phyloP scores from a whole-genome alignment of 2,888 invertebrate genomes.

The Hipparchia semele region DNA sequence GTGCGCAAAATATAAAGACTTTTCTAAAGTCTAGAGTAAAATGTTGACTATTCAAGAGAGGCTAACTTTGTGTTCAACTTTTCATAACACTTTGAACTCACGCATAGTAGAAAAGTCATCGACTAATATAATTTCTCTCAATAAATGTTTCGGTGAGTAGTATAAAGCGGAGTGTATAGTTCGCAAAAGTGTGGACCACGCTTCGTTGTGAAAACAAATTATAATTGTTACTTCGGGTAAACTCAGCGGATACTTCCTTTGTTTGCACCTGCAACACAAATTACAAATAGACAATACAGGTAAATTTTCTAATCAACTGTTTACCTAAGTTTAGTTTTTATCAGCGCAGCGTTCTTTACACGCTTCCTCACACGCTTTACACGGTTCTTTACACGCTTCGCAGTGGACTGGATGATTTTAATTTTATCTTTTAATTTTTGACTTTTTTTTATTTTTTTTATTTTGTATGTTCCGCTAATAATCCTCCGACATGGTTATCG shows the following conservation, averaged over 20 bases:
- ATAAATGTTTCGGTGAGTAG: conserved; percentile 91
- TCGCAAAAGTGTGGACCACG: conserved; percentile 96
- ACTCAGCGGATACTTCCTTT: conserved; percentile 76
- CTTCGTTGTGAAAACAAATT: conserved; percentile 98
- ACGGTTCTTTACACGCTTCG: too few species aligned
- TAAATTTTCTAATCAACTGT: too few species aligned
- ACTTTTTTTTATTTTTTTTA: too few species aligned
- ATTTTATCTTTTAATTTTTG: too few species aligned
- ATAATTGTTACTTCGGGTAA: conserved; percentile 93
- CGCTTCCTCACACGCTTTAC: too few species aligned
- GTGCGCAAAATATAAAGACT: too few species aligned
- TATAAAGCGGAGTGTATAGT: conserved; percentile 97
- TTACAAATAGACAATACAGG: not conserved
- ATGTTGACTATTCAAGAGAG: not conserved
- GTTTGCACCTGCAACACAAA: conserved; percentile 61
- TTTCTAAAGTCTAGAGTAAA: too few species aligned
- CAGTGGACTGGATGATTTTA: too few species aligned
- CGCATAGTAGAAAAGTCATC: conserved; percentile 97
- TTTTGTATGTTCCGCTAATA: too few species aligned
- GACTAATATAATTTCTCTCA: conserved; percentile 95
- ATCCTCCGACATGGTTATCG: too few species aligned
- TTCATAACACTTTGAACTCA: conserved; percentile 68
- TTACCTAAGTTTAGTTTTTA: too few species aligned
- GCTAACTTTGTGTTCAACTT: not conserved
- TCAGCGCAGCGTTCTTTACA: too few species aligned